These are phyloP conservation scores for Boleophthalmus pectinirostris DNA, from an alignment of 2,113 vertebrate species.

Conservation along the genomic window DNA sequence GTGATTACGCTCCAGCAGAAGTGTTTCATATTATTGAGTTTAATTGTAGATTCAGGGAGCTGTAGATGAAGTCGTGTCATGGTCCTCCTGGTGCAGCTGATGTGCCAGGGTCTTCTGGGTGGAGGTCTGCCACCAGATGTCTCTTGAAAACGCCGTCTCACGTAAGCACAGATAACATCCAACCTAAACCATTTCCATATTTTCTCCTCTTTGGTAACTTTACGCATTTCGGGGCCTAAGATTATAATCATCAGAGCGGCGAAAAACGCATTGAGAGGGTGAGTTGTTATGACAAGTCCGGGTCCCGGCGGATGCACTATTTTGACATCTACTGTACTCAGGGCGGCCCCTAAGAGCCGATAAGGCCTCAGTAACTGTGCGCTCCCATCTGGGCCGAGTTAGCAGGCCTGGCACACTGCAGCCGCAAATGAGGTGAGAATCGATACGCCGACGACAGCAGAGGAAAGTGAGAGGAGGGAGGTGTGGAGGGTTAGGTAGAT, in stretches of 20 bases:
- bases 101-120: too few species aligned
- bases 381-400: conserved; percentile 34
- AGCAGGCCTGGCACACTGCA: conserved; percentile 15
- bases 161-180: neutral
- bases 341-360: conserved; percentile 5
- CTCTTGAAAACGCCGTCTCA: neutral
- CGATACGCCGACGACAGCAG: conserved; percentile 15
- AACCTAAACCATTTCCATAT: neutral
- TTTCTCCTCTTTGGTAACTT: neutral
- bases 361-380: conserved; percentile 3
- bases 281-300: conserved; percentile 42
- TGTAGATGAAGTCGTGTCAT: too few species aligned
- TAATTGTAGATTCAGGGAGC: too few species aligned
- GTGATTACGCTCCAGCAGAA: too few species aligned
- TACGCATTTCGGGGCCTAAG: neutral
- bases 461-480: neutral
- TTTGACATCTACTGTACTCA: conserved; percentile 31
- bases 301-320: conserved; percentile 17
- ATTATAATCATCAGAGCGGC: conserved; percentile 11
- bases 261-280: conserved; percentile 33
- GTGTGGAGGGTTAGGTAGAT: neutral
- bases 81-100: too few species aligned
- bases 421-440: conserved; percentile 42
- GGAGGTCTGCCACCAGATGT: too few species aligned
- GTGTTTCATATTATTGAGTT: too few species aligned